Percentiles rank a stretch among this genome's conserved stretches.
phyloP scores from a whole-genome alignment of 2,113 vertebrate genomes.

The Axis porcinus region DNA sequence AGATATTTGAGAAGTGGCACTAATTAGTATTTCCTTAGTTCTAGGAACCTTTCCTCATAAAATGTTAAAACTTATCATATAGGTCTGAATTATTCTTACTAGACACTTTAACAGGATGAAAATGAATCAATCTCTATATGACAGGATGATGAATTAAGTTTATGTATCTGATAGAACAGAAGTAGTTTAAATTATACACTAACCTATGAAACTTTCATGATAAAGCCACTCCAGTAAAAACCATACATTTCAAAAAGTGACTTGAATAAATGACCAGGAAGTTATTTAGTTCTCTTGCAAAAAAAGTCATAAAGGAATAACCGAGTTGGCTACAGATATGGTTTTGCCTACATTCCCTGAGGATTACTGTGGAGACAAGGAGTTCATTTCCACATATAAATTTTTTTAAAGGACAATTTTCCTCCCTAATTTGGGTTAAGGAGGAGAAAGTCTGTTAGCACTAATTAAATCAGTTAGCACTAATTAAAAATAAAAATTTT shows the following conservation, averaged over 20 bases:
- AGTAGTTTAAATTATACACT: not conserved
- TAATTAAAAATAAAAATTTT: not conserved
- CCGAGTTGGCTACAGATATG: not conserved
- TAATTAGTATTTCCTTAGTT: not conserved
- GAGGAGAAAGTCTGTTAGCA: not conserved
- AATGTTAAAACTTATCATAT: not conserved
- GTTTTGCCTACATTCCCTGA: not conserved
- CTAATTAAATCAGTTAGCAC: not conserved
- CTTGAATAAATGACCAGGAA: not conserved
- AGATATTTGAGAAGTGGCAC: not conserved
- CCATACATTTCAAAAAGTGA: not conserved
- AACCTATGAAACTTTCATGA: not conserved
- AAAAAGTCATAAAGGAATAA: not conserved
- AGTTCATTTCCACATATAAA: not conserved
- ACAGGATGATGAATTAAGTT: not conserved
- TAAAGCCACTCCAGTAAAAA: not conserved
- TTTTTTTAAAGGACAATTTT: not conserved
- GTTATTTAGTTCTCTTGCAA: not conserved
- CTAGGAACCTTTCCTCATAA: not conserved
- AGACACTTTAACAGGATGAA: not conserved
- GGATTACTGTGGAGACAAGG: not conserved
- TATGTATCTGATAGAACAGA: not conserved
- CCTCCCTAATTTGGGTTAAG: not conserved
- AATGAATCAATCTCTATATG: not conserved
- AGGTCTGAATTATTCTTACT: not conserved